A percentile compares a stretch with the other conserved stretches of the same genome.
Conservation (phyloP, 2,888 invertebrate species). For the Acronicta psi region DNA sequence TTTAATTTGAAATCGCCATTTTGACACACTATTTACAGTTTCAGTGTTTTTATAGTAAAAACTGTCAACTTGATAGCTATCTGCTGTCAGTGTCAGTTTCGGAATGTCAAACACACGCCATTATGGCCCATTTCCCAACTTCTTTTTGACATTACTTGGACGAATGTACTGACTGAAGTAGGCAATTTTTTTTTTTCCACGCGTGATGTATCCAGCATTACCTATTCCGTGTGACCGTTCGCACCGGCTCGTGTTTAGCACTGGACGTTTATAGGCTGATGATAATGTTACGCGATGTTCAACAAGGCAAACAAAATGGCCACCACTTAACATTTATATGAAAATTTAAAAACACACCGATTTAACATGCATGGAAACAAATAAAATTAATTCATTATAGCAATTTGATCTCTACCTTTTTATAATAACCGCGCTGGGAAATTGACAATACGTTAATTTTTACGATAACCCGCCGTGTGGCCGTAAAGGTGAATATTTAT, state of each 20-base stretch:
- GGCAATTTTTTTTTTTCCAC: too few relatives aligned
- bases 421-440: conserved; percentile 53
- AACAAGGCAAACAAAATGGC: conserved; percentile 1
- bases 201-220: too few relatives aligned
- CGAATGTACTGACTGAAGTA: too few relatives aligned
- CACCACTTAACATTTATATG: conserved; percentile 39
- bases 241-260: not conserved
- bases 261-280: not conserved
- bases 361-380: conserved; percentile 32
- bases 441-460: conserved; percentile 59
- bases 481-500: conserved; percentile 39
- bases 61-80: too few relatives aligned
- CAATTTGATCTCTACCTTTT: conserved; percentile 37
- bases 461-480: conserved; percentile 53
- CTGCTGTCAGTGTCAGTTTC: too few relatives aligned
- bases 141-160: too few relatives aligned
- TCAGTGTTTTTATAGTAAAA: too few relatives aligned
- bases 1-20: too few relatives aligned
- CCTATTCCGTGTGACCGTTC: not conserved
- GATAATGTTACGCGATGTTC: not conserved
- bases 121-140: too few relatives aligned
- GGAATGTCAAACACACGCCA: too few relatives aligned
- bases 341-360: conserved; percentile 19
- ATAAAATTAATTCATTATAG: conserved; percentile 24
- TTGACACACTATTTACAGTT: too few relatives aligned